These are phyloP conservation scores for Alfaro cultratus DNA, from an alignment of 2,797 vertebrate genomes.

Conservation along the genomic window DNA sequence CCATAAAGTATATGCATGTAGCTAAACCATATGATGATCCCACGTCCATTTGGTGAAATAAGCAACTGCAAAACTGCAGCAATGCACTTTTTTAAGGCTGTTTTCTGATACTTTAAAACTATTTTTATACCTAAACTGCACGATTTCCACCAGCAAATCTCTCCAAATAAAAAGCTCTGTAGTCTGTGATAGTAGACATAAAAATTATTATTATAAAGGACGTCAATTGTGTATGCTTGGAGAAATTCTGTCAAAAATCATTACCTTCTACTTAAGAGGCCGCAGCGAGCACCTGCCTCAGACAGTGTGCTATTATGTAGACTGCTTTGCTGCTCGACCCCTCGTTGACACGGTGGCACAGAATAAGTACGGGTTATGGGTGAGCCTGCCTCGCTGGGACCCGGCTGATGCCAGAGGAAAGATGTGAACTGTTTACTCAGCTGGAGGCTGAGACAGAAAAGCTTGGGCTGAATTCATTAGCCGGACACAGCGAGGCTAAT, in stretches of 20 bases:
- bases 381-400: slow-evolving; percentile 26
- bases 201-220: background rate
- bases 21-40: slow-evolving; percentile 19
- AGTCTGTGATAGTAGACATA: background rate
- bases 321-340: slow-evolving; percentile 19
- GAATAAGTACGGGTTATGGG: slow-evolving; percentile 48
- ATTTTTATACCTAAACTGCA: background rate
- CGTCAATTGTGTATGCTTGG: background rate
- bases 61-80: background rate
- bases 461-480: slow-evolving; percentile 60
- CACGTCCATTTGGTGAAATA: slow-evolving; percentile 14
- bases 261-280: background rate
- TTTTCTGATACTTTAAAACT: background rate
- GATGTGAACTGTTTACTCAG: slow-evolving; percentile 63
- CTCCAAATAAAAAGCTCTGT: background rate
- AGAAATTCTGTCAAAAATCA: background rate
- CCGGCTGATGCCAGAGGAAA: slow-evolving; percentile 30
- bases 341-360: slow-evolving; percentile 26
- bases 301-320: slow-evolving; percentile 5
- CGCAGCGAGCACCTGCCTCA: background rate
- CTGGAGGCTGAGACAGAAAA: slow-evolving; percentile 37
- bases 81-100: background rate
- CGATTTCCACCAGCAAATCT: background rate
- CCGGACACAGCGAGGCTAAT: slow-evolving; percentile 65
- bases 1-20: slow-evolving; percentile 17